phyloP scores from a whole-genome alignment of 2,797 vertebrate species.

The Rhinophrynus dorsalis region DNA sequence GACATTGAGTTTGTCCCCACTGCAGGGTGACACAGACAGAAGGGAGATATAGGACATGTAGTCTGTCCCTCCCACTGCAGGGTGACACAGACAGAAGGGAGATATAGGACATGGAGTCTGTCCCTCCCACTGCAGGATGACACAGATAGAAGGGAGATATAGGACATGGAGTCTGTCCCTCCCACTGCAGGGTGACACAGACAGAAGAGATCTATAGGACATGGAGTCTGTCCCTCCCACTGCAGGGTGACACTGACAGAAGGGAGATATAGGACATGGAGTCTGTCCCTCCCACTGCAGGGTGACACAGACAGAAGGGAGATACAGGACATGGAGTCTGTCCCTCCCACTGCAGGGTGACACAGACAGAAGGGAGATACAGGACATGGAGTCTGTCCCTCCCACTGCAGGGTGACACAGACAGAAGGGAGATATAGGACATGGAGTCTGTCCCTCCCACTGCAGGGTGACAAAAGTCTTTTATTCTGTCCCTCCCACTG shows the following conservation, averaged over 20 bases:
- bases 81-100: background rate
- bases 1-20: background rate
- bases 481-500: background rate
- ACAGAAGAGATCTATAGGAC: too few relatives aligned
- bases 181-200: too few relatives aligned
- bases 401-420: too few relatives aligned
- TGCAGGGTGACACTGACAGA: background rate
- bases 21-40: too few relatives aligned
- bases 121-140: background rate
- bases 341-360: background rate
- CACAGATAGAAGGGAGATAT: background rate
- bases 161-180: too few relatives aligned
- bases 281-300: too few relatives aligned
- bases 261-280: background rate
- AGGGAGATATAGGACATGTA: background rate
- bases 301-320: too few relatives aligned
- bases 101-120: background rate
- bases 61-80: background rate
- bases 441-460: background rate
- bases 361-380: background rate
- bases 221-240: too few relatives aligned
- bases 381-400: background rate
- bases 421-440: background rate
- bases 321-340: too few relatives aligned
- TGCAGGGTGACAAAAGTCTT: background rate